Conservation (phyloP, 2,113 vertebrate genomes). For the Coreoperca whiteheadi region DNA sequence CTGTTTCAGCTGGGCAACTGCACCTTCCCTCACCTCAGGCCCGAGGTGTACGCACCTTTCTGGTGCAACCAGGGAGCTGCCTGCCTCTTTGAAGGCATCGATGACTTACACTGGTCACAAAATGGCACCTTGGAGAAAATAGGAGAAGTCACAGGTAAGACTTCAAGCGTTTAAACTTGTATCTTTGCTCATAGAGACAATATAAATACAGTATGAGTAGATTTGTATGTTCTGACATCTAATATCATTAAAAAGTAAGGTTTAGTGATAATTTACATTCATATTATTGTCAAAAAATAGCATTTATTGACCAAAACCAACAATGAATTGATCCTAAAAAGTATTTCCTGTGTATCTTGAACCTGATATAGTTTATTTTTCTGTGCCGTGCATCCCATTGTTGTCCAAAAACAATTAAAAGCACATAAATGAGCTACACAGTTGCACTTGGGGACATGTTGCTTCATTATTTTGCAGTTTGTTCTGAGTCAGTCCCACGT, state of each 20-base stretch:
- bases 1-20: conserved; percentile 98
- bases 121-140: conserved; percentile 93
- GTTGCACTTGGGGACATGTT: no score
- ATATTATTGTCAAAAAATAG: neutral
- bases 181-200: neutral
- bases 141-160: conserved; percentile 90
- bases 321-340: no score
- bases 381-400: neutral
- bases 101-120: conserved; percentile 94
- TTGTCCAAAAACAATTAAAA: neutral
- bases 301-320: no score
- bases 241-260: neutral
- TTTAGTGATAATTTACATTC: neutral
- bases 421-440: no score
- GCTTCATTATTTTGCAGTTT: neutral
- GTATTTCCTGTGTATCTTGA: no score
- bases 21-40: conserved; percentile 95
- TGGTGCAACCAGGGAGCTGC: conserved; percentile 99
- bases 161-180: neutral
- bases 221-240: neutral
- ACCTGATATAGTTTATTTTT: no score
- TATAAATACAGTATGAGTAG: neutral
- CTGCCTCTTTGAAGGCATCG: conserved; percentile 95
- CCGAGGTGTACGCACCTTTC: conserved; percentile 86
- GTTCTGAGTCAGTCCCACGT: neutral